These are phyloP conservation scores for Tachina fera DNA, from an alignment of 2,888 invertebrate species.

Conservation along the genomic window DNA sequence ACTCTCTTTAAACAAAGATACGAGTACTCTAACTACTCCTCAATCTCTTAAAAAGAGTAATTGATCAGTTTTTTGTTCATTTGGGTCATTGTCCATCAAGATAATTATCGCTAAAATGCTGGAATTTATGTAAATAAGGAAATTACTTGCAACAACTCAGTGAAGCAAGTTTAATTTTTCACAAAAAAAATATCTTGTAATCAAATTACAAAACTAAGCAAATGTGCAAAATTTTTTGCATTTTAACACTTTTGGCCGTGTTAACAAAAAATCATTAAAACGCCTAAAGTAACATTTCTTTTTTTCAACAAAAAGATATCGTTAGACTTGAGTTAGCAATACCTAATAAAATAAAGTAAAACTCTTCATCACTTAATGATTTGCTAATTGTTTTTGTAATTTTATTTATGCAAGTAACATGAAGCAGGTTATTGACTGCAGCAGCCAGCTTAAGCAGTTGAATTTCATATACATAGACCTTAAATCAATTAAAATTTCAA, in stretches of 20 bases:
- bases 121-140: conserved; percentile 73
- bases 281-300: neutral
- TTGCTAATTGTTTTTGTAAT: conserved; percentile 3
- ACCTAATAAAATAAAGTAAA: conserved; percentile 2
- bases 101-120: conserved; percentile 53
- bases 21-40: too few relatives aligned
- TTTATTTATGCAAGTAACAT: neutral
- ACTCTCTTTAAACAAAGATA: too few relatives aligned
- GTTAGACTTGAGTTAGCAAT: neutral
- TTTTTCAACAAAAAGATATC: neutral
- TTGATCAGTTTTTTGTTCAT: too few relatives aligned
- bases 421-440: conserved; percentile 2
- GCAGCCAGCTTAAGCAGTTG: too few relatives aligned
- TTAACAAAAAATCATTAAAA: neutral
- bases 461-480: neutral
- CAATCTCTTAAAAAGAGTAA: too few relatives aligned
- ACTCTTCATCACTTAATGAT: neutral
- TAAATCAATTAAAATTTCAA: neutral
- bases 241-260: neutral
- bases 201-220: conserved; percentile 29
- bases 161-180: conserved; percentile 50
- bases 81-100: neutral
- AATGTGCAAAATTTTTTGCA: conserved; percentile 11
- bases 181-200: conserved; percentile 1
- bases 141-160: conserved; percentile 29